These are phyloP conservation scores for Pandemis heparana DNA, from an alignment of 2,888 invertebrate species.

Conservation along the genomic window DNA sequence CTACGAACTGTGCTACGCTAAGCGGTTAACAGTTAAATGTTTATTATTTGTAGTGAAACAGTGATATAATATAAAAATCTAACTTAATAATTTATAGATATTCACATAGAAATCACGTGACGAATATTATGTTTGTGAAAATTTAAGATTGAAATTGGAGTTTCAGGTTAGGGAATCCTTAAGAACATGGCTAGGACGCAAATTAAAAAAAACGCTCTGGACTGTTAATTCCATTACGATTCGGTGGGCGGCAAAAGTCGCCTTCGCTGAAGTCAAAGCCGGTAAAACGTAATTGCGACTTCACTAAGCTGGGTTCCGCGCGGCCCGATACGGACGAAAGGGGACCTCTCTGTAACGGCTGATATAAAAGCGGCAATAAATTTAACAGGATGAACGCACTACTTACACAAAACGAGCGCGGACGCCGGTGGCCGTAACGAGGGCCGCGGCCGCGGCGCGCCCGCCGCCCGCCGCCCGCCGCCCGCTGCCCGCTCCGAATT, in stretches of 20 bases:
- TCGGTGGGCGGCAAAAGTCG: slow-evolving; percentile 85
- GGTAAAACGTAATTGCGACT: slow-evolving; percentile 85
- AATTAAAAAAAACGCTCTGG: slow-evolving; percentile 80
- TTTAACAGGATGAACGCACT: slow-evolving; percentile 86
- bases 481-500: slow-evolving; percentile 11
- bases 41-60: neutral
- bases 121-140: neutral
- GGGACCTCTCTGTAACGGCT: slow-evolving; percentile 83
- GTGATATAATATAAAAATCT: no score
- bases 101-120: neutral
- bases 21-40: slow-evolving; percentile 26
- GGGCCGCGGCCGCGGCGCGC: slow-evolving; percentile 64
- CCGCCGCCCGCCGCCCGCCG: slow-evolving; percentile 14
- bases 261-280: slow-evolving; percentile 80
- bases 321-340: slow-evolving; percentile 82
- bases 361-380: slow-evolving; percentile 86
- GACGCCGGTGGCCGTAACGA: slow-evolving; percentile 77
- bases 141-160: slow-evolving; percentile 11
- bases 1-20: slow-evolving; percentile 42
- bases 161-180: slow-evolving; percentile 65
- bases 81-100: no score
- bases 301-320: slow-evolving; percentile 83
- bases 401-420: slow-evolving; percentile 81
- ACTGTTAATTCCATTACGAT: slow-evolving; percentile 85
- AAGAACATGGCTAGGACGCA: slow-evolving; percentile 75